Conservation (phyloP, 2,888 invertebrate species). For the Protodeltote pygarga region DNA sequence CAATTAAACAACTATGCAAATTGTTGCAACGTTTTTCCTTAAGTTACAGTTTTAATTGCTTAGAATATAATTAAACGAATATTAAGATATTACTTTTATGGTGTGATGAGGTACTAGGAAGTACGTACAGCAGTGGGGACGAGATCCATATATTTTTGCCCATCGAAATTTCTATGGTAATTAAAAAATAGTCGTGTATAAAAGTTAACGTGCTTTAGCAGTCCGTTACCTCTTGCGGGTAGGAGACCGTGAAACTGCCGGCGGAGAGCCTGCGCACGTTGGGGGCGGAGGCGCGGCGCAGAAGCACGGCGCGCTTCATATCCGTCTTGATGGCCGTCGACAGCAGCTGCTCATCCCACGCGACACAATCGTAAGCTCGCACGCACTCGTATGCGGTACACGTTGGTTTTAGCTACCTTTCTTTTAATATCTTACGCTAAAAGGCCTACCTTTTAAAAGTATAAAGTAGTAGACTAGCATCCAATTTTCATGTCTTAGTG, state of each 20-base stretch:
- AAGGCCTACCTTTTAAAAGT: not conserved
- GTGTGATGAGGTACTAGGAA: too few species aligned
- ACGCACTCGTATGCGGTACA: constrained; percentile 40
- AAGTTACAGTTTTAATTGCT: too few species aligned
- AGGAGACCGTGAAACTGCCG: constrained; percentile 79
- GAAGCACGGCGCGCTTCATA: constrained; percentile 83
- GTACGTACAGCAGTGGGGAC: too few species aligned
- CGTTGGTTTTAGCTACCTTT: constrained; percentile 17
- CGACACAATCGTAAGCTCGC: constrained; percentile 53
- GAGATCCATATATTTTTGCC: too few species aligned
- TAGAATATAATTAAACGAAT: too few species aligned
- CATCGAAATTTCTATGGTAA: too few species aligned
- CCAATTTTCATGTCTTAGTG: too few species aligned
- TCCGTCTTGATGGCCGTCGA: constrained; percentile 93
- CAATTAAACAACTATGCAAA: too few species aligned
- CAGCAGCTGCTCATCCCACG: constrained; percentile 88
- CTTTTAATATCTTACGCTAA: not conserved
- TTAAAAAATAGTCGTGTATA: not conserved
- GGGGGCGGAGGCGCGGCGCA: constrained; percentile 82
- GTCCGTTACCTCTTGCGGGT: constrained; percentile 71
- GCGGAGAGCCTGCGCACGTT: constrained; percentile 74
- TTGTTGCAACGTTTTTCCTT: too few species aligned
- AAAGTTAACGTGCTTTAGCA: constrained; percentile 6
- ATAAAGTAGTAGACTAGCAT: too few species aligned
- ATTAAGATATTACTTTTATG: too few species aligned